Conservation (phyloP, 2,888 invertebrate genomes). For the Sipha maydis region DNA sequence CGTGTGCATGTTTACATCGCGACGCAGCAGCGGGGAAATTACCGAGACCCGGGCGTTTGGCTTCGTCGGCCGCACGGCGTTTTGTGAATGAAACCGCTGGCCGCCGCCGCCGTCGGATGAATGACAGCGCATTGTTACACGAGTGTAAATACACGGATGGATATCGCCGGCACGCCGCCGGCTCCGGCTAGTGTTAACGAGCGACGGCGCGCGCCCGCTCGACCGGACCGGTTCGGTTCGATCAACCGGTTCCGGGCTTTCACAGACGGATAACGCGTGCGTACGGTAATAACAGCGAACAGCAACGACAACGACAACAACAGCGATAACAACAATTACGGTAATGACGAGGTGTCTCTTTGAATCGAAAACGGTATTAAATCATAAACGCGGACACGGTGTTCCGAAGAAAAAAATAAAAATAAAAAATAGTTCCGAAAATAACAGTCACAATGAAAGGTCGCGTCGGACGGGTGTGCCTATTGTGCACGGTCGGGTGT, state of each 20-base stretch:
- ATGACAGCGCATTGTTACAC: slow-evolving; percentile 50
- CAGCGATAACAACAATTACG: background rate
- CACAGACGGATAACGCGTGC: too few relatives aligned
- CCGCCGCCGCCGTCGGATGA: slow-evolving; percentile 40
- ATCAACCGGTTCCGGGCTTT: slow-evolving; percentile 48
- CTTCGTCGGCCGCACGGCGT: background rate
- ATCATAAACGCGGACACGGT: background rate
- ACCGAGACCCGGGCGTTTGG: background rate
- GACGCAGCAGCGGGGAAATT: background rate
- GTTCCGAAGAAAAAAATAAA: background rate
- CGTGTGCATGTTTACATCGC: background rate
- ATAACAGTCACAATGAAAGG: background rate
- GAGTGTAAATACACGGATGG: background rate
- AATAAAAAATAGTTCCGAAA: background rate
- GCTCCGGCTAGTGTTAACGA: slow-evolving; percentile 10
- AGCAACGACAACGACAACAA: background rate
- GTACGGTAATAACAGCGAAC: background rate
- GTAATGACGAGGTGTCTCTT: slow-evolving; percentile 8
- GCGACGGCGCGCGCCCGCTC: slow-evolving; percentile 10
- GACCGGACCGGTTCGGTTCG: slow-evolving; percentile 56
- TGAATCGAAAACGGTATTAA: background rate
- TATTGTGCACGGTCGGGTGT: background rate
- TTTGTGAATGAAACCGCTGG: slow-evolving; percentile 36
- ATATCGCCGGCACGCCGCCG: slow-evolving; percentile 40
- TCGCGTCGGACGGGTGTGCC: background rate